Evolutionary conservation across 2,888 invertebrate species (phyloP), one percentile per base, ranked within the genome.

Genomic region (Agonopterix heracliana): DNA sequence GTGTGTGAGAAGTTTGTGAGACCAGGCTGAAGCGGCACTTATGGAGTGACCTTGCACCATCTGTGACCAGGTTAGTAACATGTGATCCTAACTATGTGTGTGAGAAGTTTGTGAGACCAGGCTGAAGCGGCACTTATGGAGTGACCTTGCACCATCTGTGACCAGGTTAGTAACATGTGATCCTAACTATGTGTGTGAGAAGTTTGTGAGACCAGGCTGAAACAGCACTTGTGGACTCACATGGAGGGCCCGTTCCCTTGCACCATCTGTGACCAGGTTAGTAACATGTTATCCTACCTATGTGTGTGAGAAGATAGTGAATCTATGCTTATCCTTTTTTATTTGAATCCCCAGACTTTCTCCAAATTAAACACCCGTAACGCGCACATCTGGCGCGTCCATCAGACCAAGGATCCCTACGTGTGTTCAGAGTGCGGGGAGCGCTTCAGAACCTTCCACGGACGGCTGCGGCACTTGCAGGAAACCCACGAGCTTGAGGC

Each of bases 301-400:
- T n/a, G n/a, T n/a, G n/a, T n/a, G n/a, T n/a, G n/a, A n/a, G n/a
- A n/a, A n/a, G n/a, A n/a, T n/a, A n/a, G n/a, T n/a, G n/a, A n/a
- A n/a, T n/a, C n/a, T n/a, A n/a, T n/a, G n/a, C n/a, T n/a, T n/a
- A n/a, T n/a, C n/a, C n/a, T n/a, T n/a, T 2, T 17, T 26, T 26
- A 5, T 5, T 26, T 7, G 2, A 26, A 26, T 38, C n/a, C 38
- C 14, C 50, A 54, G 53, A 34, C 41, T 9, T 54, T 48, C 45
- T n/a, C 17, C 36, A 54, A 54, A 26, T 41, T 43, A 11, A 55
- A 55, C 44, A 48, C 55, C 0, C 41, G 41, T 7, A 49, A 42
- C 41, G 42, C 48, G 0, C 55, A 55, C 46, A 34, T 46, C 9
- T 51, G 48, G 47, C 51, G 49, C 13, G 49, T 46, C 8, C 55